Conservation (phyloP, 2,113 vertebrate genomes). For the Alaudala cheleensis region DNA sequence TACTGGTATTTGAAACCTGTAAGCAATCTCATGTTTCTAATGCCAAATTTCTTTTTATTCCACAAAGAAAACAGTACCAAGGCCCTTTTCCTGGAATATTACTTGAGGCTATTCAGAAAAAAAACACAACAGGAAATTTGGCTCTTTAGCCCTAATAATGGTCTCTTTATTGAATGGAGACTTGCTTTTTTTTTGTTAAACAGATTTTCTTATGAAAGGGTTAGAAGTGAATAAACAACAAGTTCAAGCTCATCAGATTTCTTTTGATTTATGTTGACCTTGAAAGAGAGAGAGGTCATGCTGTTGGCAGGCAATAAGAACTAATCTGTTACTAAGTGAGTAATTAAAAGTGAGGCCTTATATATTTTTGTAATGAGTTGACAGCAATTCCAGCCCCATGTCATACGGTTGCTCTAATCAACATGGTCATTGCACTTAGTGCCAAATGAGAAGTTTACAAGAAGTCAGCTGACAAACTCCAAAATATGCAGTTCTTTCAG, state of each 20-base stretch:
- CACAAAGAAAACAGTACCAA: slow-evolving; percentile 57
- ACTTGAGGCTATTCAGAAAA: slow-evolving; percentile 35
- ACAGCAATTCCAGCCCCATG: slow-evolving; percentile 78
- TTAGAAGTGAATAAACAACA: slow-evolving; percentile 51
- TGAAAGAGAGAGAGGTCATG: slow-evolving; percentile 57
- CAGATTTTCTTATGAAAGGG: slow-evolving; percentile 56
- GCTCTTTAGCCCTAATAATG: slow-evolving; percentile 25
- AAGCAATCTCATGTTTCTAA: not conserved
- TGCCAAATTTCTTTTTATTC: slow-evolving; percentile 48
- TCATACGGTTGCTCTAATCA: slow-evolving; percentile 76
- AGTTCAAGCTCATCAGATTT: slow-evolving; percentile 71
- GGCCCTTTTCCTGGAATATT: slow-evolving; percentile 43
- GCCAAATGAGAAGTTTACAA: slow-evolving; percentile 80
- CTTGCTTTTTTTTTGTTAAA: slow-evolving; percentile 19
- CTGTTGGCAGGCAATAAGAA: slow-evolving; percentile 75
- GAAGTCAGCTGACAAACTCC: slow-evolving; percentile 75
- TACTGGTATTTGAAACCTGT: slow-evolving; percentile 28
- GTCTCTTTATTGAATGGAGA: slow-evolving; percentile 12
- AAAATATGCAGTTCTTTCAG: slow-evolving; percentile 32
- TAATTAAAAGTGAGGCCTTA: slow-evolving; percentile 88
- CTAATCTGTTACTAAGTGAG: slow-evolving; percentile 77
- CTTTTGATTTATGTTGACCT: slow-evolving; percentile 74
- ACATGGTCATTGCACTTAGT: slow-evolving; percentile 79
- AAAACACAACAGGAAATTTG: slow-evolving; percentile 60
- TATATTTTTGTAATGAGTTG: slow-evolving; percentile 86